Base-by-base conservation (phyloP, 2,888 invertebrate species). In the Sylvicola cinctus region DNA sequence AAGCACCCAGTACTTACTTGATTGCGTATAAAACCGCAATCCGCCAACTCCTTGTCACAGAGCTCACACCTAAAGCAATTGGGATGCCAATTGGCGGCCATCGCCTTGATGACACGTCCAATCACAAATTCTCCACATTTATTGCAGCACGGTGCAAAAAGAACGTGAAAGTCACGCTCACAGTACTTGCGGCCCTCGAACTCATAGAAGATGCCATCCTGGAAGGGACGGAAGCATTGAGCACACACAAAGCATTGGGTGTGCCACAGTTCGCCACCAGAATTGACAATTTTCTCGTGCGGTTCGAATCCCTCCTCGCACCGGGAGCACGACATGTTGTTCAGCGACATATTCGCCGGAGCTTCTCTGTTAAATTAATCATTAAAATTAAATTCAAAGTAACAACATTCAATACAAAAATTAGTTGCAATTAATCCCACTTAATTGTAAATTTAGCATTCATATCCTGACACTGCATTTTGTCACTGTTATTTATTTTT, bases 181-280 rank as follows among this genome's bases (percentile, higher is more conserved):
- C 98, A 99, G 56, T 99, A 99, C 59, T 96, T 98, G 42, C 98
- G 70, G 1, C 93, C 95, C 58, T 98, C 98, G 56, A 95, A 98
- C 63, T 98, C 96, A 57, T 93, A 98, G 57, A 95, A 98, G 32
- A 91, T 75, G 34, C 95, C 95, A 52, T 96, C 95, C 39, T 87
- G 88, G 53, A 98, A 98, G 31, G 90, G 81, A 39, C 93, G 80
- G 60, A 98, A 98, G 55, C 98, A 98, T 62, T 98, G 98, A 2
- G 95, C 95, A 60, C 96, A 96, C 91, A 98, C 98, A 68, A 99
- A 98, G 58, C 98, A 98, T 49, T 90, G 84, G 4, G 88, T 85
- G 63, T 99, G 98, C 93, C 93, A 99, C 29, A 96, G 69, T 60
- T 96, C 93, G 36, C 96, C 96, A 50, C 87, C 88, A 1, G 95